These are phyloP conservation scores for Phylloscopus whistleri DNA, from an alignment of 2,113 vertebrate genomes.

Conservation along the genomic window DNA sequence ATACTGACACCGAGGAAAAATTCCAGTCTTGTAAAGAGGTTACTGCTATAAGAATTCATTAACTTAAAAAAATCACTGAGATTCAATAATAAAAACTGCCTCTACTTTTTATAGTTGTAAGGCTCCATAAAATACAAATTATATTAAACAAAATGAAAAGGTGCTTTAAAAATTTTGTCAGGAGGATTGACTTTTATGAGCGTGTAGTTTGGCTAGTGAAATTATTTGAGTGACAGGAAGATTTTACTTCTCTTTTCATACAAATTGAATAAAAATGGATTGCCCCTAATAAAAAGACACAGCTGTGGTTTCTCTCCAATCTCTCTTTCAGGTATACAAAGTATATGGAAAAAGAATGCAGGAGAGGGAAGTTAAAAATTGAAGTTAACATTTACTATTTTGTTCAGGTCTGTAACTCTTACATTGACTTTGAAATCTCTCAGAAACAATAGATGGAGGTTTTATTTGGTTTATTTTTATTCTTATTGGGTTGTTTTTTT, in stretches of 20 bases:
- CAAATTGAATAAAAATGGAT: slow-evolving; percentile 52
- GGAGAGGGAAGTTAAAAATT: neutral
- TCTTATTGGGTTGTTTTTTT: neutral
- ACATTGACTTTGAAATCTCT: neutral
- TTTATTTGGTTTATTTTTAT: neutral
- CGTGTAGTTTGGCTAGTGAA: neutral
- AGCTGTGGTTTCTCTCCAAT: neutral
- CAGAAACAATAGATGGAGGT: neutral
- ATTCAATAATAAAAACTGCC: neutral
- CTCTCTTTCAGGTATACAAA: neutral
- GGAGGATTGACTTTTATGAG: neutral
- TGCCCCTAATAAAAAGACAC: neutral
- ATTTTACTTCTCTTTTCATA: neutral
- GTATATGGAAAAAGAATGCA: neutral
- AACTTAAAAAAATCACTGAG: neutral
- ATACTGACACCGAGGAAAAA: neutral
- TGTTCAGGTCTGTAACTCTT: neutral
- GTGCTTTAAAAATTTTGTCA: neutral
- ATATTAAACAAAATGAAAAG: slow-evolving; percentile 28
- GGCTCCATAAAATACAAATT: neutral
- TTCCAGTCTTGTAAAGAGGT: neutral
- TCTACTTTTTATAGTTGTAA: neutral
- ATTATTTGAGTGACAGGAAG: slow-evolving; percentile 4
- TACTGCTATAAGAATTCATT: neutral
- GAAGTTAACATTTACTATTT: neutral